phyloP scores from a whole-genome alignment of 2,797 vertebrate species.

The Parotocinclus haroldoi region DNA sequence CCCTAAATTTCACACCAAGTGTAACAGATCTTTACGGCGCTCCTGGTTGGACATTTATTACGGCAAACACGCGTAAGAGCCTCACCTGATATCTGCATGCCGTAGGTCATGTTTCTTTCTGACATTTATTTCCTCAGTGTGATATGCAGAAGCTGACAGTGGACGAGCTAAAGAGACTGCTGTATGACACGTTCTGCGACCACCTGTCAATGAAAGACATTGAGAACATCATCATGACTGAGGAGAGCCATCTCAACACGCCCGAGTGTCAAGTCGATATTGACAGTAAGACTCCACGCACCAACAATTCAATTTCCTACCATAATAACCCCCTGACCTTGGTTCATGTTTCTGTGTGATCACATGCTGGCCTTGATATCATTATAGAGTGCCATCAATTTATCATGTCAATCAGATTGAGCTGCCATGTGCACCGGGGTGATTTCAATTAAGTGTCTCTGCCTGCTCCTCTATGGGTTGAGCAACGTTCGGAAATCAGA shows the following conservation, averaged over 20 bases:
- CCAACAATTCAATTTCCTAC: neutral
- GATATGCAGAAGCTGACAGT: conserved; percentile 98
- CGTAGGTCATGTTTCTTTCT: conserved; percentile 15
- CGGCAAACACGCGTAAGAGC: neutral
- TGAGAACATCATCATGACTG: conserved; percentile 97
- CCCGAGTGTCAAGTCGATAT: conserved; percentile 90
- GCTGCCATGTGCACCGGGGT: conserved; percentile 16
- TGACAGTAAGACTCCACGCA: conserved; percentile 77
- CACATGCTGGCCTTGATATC: conserved; percentile 3
- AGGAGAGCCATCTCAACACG: conserved; percentile 93
- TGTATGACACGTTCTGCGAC: conserved; percentile 96
- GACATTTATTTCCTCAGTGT: conserved; percentile 70
- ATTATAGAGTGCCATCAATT: conserved; percentile 17
- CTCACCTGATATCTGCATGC: neutral
- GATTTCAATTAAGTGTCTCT: conserved; percentile 14
- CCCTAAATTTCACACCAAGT: neutral
- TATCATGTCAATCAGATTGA: conserved; percentile 36
- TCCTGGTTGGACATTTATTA: conserved; percentile 9
- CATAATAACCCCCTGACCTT: conserved; percentile 9
- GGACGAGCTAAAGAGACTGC: conserved; percentile 92
- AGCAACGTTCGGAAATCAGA: no score
- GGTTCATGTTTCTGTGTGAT: neutral
- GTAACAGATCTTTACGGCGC: neutral
- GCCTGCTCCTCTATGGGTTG: no score
- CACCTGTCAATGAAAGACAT: conserved; percentile 99